Conservation (phyloP, 2,888 invertebrate genomes). For the Drosophila limbata region DNA sequence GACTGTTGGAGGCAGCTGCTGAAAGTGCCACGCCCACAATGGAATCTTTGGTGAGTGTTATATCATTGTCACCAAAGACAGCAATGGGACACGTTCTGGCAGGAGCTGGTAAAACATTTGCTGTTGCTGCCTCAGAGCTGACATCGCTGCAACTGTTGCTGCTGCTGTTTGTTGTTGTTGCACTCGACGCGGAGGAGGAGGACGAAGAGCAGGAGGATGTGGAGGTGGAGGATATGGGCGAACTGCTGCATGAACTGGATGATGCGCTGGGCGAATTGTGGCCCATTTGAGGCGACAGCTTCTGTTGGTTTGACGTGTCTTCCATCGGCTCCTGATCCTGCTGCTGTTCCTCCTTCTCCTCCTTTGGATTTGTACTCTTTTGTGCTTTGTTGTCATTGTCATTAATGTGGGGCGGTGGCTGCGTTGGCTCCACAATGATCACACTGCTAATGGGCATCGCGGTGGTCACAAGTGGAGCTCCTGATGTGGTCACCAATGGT, state of each 20-base stretch:
- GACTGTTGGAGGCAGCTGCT: slow-evolving; percentile 26
- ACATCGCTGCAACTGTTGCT: slow-evolving; percentile 44
- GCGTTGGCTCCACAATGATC: slow-evolving; percentile 64
- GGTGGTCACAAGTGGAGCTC: slow-evolving; percentile 25
- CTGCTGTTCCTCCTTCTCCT: not conserved
- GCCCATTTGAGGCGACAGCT: slow-evolving; percentile 39
- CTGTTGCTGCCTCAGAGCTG: slow-evolving; percentile 41
- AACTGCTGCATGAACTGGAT: slow-evolving; percentile 67
- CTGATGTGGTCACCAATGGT: slow-evolving; percentile 1
- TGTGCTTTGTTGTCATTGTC: slow-evolving; percentile 9
- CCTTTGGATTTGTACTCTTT: slow-evolving; percentile 8
- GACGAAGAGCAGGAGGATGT: slow-evolving; percentile 37
- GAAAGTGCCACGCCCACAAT: slow-evolving; percentile 63
- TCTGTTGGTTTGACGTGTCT: slow-evolving; percentile 17
- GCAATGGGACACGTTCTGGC: slow-evolving; percentile 76
- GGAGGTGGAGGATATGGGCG: slow-evolving; percentile 57
- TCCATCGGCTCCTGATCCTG: not conserved
- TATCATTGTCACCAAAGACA: slow-evolving; percentile 81
- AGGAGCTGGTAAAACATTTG: slow-evolving; percentile 14
- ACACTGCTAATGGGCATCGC: slow-evolving; percentile 62
- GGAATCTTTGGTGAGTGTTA: slow-evolving; percentile 81
- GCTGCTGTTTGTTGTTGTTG: slow-evolving; percentile 42
- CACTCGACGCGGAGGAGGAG: slow-evolving; percentile 53
- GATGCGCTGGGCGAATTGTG: slow-evolving; percentile 50
- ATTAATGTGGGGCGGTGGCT: not conserved